Evolutionary conservation across 1,140 invertebrate species (phyloP).

Genomic region (Drusus annulatus): DNA sequence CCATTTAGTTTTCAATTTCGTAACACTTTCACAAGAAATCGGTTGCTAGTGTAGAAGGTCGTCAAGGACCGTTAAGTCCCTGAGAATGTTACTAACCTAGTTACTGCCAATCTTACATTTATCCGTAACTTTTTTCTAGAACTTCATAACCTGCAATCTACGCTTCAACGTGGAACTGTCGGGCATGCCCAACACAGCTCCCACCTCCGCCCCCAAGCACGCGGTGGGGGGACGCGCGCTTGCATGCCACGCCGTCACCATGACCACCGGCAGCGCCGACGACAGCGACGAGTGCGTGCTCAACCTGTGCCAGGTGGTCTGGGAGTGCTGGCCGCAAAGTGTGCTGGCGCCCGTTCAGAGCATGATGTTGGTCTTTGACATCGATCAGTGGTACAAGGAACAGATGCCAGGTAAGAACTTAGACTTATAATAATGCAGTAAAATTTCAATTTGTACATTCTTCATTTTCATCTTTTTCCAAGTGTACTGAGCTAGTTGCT

Average conservation of each 20-base stretch:
- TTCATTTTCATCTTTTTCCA: too few species aligned
- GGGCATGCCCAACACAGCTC: slow-evolving; percentile 61
- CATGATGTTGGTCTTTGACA: slow-evolving; percentile 83
- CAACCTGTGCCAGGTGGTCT: slow-evolving; percentile 68
- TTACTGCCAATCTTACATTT: neutral
- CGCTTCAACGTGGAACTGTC: slow-evolving; percentile 68
- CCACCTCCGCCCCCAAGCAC: slow-evolving; percentile 55
- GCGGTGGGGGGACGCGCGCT: slow-evolving; percentile 66
- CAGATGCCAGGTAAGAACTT: slow-evolving; percentile 82
- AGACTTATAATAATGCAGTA: too few species aligned
- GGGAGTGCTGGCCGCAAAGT: slow-evolving; percentile 68
- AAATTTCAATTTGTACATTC: too few species aligned
- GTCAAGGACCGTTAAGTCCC: too few species aligned
- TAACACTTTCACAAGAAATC: too few species aligned
- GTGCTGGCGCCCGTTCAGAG: slow-evolving; percentile 62
- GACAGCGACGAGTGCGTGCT: slow-evolving; percentile 70
- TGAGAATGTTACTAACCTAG: too few species aligned
- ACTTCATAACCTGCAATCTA: slow-evolving; percentile 67
- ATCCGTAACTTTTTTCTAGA: slow-evolving; percentile 59
- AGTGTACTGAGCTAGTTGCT: too few species aligned
- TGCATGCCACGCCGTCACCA: slow-evolving; percentile 66
- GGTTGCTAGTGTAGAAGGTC: too few species aligned
- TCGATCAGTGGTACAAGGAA: slow-evolving; percentile 96
- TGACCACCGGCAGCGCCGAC: slow-evolving; percentile 64
- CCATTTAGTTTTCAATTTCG: too few species aligned